Conservation (phyloP, 2,113 vertebrate genomes). For the Otis tarda region DNA sequence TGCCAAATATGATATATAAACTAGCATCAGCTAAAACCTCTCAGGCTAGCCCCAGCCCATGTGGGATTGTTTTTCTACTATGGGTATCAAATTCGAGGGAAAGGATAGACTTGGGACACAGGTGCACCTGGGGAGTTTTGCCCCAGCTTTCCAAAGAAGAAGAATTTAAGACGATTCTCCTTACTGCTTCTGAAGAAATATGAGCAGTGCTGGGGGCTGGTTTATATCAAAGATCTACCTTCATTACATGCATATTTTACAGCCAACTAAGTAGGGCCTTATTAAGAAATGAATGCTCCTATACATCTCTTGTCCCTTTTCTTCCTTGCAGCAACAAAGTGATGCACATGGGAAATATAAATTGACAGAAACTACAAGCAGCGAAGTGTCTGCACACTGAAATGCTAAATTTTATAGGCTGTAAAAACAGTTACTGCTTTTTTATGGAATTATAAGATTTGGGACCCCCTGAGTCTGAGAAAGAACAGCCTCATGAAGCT, state of each 20-base stretch:
- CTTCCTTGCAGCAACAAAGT: not conserved
- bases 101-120: not conserved
- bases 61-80: not conserved
- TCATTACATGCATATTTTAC: not conserved
- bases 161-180: not conserved
- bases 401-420: not conserved
- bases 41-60: not conserved
- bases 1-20: not conserved
- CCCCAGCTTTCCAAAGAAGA: not conserved
- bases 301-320: not conserved
- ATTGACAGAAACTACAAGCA: not conserved
- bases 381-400: not conserved
- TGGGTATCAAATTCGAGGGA: not conserved
- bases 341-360: not conserved
- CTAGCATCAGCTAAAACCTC: not conserved
- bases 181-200: not conserved
- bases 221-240: not conserved
- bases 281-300: slow-evolving; percentile 5
- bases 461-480: not conserved
- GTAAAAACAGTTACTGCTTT: not conserved
- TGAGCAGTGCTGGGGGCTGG: not conserved
- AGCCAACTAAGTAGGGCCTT: not conserved
- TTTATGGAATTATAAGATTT: not conserved
- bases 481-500: not conserved
- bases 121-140: not conserved